Conservation (phyloP, 2,888 invertebrate species). For the Mystacides longicornis region DNA sequence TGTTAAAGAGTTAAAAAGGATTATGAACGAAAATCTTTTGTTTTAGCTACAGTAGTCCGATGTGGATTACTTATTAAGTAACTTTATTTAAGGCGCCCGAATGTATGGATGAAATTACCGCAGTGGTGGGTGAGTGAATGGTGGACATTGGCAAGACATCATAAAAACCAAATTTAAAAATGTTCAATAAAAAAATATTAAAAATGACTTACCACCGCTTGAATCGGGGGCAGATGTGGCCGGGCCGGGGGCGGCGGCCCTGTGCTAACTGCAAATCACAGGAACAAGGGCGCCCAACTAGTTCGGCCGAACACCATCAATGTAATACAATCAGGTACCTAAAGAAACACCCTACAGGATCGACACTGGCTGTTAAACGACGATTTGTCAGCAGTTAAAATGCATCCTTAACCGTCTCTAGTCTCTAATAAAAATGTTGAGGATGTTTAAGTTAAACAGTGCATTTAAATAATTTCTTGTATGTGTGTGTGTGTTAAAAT, state of each 20-base stretch:
- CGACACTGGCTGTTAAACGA: not conserved
- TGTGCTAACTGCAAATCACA: not conserved
- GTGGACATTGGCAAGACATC: not conserved
- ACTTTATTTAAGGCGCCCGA: no score
- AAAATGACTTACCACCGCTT: not conserved
- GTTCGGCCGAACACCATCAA: not conserved
- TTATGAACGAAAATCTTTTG: no score
- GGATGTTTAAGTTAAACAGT: not conserved
- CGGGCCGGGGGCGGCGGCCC: slow-evolving; percentile 2
- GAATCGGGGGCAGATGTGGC: not conserved
- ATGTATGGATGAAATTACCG: not conserved
- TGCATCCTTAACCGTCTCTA: not conserved
- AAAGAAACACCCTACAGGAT: not conserved
- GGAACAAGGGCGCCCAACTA: slow-evolving; percentile 1
- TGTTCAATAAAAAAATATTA: not conserved
- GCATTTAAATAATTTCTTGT: not conserved
- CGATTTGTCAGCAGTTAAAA: not conserved
- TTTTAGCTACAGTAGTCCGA: no score
- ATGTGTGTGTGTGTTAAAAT: not conserved
- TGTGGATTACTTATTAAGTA: no score
- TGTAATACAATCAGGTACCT: not conserved
- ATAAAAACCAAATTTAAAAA: no score
- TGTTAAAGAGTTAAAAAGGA: no score
- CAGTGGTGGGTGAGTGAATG: not conserved
- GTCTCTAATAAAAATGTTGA: not conserved